Conservation (phyloP, 2,888 invertebrate genomes). For the Norana najaformis region DNA sequence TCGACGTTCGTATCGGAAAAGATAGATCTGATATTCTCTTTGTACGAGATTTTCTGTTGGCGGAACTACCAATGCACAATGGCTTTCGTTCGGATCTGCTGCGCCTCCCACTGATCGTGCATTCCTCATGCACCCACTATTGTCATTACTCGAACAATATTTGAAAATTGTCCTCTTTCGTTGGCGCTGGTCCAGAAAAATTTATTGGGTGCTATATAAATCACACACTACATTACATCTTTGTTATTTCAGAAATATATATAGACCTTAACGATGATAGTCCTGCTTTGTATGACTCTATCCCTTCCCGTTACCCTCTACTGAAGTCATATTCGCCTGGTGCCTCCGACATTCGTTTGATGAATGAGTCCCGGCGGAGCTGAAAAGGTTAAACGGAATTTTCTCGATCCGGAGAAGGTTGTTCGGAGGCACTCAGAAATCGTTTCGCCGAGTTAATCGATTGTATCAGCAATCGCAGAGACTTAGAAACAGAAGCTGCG, state of each 20-base stretch:
- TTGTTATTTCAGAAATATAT: neutral
- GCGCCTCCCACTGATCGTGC: neutral
- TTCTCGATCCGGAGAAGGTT: neutral
- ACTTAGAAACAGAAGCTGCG: neutral
- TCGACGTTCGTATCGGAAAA: too few species aligned
- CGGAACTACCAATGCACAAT: neutral
- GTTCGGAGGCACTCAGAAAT: neutral
- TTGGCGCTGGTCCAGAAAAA: neutral
- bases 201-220: neutral
- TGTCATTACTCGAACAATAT: neutral
- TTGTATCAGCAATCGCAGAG: neutral
- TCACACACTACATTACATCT: neutral
- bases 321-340: neutral
- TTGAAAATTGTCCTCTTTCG: neutral
- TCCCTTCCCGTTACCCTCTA: neutral
- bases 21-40: neutral
- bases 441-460: neutral
- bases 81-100: neutral
- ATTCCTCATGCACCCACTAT: neutral
- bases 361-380: neutral
- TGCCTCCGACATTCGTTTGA: neutral
- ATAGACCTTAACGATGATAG: neutral
- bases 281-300: neutral
- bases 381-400: constrained; percentile 13
- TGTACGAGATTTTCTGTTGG: neutral